Evolutionary conservation across 2,888 invertebrate genomes (phyloP), one percentile per base, ranked within the genome.

Genomic region (Dichetophora obliterata): DNA sequence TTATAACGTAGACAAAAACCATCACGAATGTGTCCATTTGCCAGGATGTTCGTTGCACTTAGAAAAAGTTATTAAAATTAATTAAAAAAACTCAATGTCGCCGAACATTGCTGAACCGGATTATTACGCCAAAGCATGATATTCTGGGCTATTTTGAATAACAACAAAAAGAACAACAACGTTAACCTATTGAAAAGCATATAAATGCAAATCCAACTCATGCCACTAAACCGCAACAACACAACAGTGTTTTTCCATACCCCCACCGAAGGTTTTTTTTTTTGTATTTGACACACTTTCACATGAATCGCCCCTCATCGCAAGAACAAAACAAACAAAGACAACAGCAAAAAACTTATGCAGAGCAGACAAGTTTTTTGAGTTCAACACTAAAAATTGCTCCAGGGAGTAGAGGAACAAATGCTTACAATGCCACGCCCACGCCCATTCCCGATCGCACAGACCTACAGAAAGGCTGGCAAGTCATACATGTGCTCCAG

Each of bases 31-130:
- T 43, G 14, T 43, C 11, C 43, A 43, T 11, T 43, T 11, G 2
- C 1, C 43, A 43, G 43, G 43, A 43, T 27, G 63, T 24, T 5
- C 22, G 27, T 61, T 61, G 63, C 34, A 50, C 50, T 48, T 50
- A 68, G 43, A 43, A 66, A 68, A 50, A 68, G 50, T 50, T 11
- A 50, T 68, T 68, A 68, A 68, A 68, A 68, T 68, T 68, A 68
- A 68, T 68, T 68, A 68, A 50, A 68, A n/a, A 34, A 27, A 50
- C 68, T 68, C 68, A 48, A 48, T 24, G 24, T 68, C 48, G 11
- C 63, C 19, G 31, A 27, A 63, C 24, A 27, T 14, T 14, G 63
- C 24, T 24, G 34, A 63, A n/a, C 34, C 22, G 54, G n/a, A 54
- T n/a, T 43, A 43, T 43, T 43, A 43, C 2, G 43, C 43, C 43